These are phyloP conservation scores for Metalampra italica DNA, from an alignment of 2,888 invertebrate genomes.

Conservation along the genomic window DNA sequence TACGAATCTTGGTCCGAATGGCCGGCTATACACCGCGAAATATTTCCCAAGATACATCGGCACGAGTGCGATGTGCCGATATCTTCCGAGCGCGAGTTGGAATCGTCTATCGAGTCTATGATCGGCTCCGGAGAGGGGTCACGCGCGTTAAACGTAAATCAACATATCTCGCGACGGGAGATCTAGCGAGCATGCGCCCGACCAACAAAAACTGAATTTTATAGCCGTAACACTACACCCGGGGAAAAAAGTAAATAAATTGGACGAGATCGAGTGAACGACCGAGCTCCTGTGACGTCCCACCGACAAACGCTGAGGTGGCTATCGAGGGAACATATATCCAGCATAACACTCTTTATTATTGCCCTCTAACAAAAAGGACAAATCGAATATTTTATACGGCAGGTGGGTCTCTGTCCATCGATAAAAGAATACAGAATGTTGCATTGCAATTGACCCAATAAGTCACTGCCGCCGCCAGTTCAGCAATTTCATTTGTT, in stretches of 20 bases:
- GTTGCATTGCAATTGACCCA: background rate
- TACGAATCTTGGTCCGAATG: slow-evolving; percentile 57
- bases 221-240: slow-evolving; percentile 72
- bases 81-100: slow-evolving; percentile 65
- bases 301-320: slow-evolving; percentile 34
- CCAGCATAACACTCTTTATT: slow-evolving; percentile 8
- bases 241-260: slow-evolving; percentile 71
- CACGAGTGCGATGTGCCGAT: slow-evolving; percentile 75
- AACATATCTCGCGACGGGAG: slow-evolving; percentile 77
- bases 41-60: slow-evolving; percentile 74
- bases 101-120: slow-evolving; percentile 76
- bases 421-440: background rate
- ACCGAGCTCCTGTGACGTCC: slow-evolving; percentile 41
- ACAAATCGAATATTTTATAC: slow-evolving; percentile 1
- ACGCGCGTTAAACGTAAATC: slow-evolving; percentile 78
- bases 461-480: too few relatives aligned
- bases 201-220: slow-evolving; percentile 74
- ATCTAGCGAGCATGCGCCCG: slow-evolving; percentile 69
- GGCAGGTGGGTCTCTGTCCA: background rate
- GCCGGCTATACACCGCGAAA: slow-evolving; percentile 56
- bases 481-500: too few relatives aligned
- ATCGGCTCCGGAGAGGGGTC: slow-evolving; percentile 73
- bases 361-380: slow-evolving; percentile 1
- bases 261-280: slow-evolving; percentile 61
- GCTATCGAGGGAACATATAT: slow-evolving; percentile 21